Evolutionary conservation across 35 echinoderm and acorn worm species (phyloP).

Genomic region (Hemicentrotus pulcherrimus): DNA sequence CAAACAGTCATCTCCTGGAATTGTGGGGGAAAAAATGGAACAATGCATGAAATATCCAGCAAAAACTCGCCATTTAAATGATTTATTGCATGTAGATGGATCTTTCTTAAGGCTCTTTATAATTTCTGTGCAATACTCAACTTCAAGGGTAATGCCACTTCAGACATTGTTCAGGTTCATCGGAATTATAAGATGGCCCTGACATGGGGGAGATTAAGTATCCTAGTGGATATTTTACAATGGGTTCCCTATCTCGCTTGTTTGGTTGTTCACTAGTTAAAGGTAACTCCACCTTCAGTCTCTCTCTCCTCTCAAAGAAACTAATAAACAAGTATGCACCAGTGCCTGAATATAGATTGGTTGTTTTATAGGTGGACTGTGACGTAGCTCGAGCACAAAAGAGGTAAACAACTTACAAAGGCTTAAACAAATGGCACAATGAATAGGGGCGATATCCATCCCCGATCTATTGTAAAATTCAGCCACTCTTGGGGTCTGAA

Average conservation of each 20-base stretch:
- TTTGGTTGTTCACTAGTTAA: no score
- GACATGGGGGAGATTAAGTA: no score
- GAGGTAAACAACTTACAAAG: not conserved
- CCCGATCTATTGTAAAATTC: not conserved
- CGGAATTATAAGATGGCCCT: no score
- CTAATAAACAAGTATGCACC: not conserved
- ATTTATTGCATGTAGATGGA: no score
- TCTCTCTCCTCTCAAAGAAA: not conserved
- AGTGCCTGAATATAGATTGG: not conserved
- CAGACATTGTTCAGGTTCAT: no score
- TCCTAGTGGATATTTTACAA: no score
- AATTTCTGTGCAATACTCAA: no score
- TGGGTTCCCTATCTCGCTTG: no score
- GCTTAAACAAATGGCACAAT: not conserved
- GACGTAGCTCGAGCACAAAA: not conserved
- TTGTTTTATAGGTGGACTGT: not conserved
- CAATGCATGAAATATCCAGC: not conserved
- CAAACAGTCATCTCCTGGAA: not conserved
- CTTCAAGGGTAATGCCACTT: no score
- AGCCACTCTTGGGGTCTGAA: not conserved
- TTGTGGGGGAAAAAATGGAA: not conserved
- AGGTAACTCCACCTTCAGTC: no score
- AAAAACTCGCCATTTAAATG: no score
- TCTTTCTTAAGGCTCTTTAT: no score
- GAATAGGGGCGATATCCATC: not conserved